These are phyloP conservation scores for Scytalopus superciliaris DNA, from an alignment of 2,113 vertebrate genomes.

Conservation along the genomic window DNA sequence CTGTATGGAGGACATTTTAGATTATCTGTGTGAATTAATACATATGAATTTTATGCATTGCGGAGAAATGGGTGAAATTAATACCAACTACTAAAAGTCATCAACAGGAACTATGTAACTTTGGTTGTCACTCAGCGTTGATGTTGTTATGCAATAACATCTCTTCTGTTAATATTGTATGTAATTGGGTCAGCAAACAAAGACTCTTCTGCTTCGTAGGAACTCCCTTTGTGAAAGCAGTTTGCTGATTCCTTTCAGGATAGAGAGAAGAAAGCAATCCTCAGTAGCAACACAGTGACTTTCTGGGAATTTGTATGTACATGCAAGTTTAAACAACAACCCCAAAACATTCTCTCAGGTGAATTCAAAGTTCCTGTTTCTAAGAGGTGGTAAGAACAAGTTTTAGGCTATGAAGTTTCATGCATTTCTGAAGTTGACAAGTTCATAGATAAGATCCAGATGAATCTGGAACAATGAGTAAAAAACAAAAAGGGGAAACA, in stretches of 20 bases:
- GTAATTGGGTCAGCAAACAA: neutral
- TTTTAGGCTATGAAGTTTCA: neutral
- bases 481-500: neutral
- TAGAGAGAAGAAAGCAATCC: neutral
- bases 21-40: conserved; percentile 3
- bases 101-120: neutral
- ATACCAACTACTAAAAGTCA: neutral
- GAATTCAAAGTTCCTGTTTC: neutral
- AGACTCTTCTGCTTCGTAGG: neutral
- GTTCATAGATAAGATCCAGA: neutral
- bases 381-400: neutral
- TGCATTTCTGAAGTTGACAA: neutral
- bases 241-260: neutral
- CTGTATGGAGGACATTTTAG: neutral
- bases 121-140: neutral
- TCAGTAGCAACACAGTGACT: neutral
- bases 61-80: neutral
- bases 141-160: neutral
- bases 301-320: neutral
- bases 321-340: neutral
- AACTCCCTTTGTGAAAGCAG: neutral
- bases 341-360: neutral
- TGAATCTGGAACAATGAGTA: neutral
- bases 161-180: neutral
- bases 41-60: neutral